phyloP scores from a whole-genome alignment of 1,140 invertebrate genomes.

The Reticulitermes speratus region DNA sequence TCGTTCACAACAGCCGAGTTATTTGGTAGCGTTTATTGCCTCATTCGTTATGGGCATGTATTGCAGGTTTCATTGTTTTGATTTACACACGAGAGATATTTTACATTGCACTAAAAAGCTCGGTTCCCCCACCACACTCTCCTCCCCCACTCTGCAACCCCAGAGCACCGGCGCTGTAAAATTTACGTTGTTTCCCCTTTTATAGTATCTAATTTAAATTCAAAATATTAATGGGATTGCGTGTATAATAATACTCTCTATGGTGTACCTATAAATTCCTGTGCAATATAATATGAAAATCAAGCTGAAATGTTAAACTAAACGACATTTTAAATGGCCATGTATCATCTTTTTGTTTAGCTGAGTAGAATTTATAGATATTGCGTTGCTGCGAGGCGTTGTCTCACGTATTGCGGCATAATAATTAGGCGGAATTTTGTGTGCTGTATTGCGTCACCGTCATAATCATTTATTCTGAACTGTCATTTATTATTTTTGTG shows the following conservation, averaged over 20 bases:
- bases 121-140: background rate
- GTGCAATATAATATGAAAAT: constrained; percentile 27
- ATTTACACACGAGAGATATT: constrained; percentile 28
- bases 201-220: constrained; percentile 33
- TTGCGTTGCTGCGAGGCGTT: background rate
- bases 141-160: background rate
- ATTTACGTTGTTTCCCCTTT: constrained; percentile 31
- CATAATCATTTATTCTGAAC: background rate
- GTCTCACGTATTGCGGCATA: background rate
- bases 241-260: constrained; percentile 30
- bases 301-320: constrained; percentile 28
- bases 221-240: constrained; percentile 32
- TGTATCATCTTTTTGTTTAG: constrained; percentile 19
- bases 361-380: background rate
- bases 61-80: constrained; percentile 29
- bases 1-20: constrained; percentile 1
- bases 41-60: constrained; percentile 26
- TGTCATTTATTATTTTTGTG: background rate
- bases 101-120: constrained; percentile 22
- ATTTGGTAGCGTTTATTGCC: constrained; percentile 26
- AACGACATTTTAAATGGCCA: constrained; percentile 28
- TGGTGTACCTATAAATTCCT: constrained; percentile 27
- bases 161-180: background rate
- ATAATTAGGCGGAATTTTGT: constrained; percentile 12
- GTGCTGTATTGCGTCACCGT: background rate